Conservation (phyloP, 2,888 invertebrate genomes). For the Criorhina ranunculi region DNA sequence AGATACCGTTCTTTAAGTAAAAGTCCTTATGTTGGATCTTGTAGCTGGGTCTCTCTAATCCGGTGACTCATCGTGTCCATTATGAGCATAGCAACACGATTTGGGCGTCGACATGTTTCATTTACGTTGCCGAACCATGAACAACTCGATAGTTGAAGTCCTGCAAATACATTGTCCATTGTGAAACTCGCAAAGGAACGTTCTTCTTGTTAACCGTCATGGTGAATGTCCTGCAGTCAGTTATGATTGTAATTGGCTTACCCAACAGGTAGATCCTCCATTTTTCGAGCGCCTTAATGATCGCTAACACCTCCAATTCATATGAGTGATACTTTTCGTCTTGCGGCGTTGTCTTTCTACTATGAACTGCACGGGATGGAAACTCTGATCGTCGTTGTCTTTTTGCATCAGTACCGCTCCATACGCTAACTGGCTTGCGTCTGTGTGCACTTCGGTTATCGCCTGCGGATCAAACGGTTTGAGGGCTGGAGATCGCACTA, state of each 20-base stretch:
- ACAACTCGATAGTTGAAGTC: conserved; percentile 56
- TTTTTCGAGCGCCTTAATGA: conserved; percentile 68
- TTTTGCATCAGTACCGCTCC: conserved; percentile 67
- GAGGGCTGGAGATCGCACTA: conserved; percentile 54
- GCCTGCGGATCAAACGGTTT: no score
- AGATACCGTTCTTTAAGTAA: conserved; percentile 49
- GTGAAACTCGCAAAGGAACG: conserved; percentile 44
- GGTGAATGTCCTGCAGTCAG: conserved; percentile 80
- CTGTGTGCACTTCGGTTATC: conserved; percentile 77
- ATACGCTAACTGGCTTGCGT: conserved; percentile 71
- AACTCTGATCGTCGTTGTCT: not conserved
- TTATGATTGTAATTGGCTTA: conserved; percentile 78
- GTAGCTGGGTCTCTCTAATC: conserved; percentile 14
- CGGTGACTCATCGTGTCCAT: conserved; percentile 38
- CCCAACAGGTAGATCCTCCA: conserved; percentile 79
- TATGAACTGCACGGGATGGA: conserved; percentile 67
- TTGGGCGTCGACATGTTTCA: conserved; percentile 71
- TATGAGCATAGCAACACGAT: conserved; percentile 33
- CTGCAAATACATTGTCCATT: conserved; percentile 56
- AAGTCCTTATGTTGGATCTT: conserved; percentile 44
- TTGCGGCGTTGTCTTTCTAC: not conserved
- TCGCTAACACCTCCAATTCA: conserved; percentile 73
- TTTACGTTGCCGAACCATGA: conserved; percentile 53
- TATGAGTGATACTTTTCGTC: no score
- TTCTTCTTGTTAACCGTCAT: conserved; percentile 80